Conservation (phyloP, 2,888 invertebrate species). For the Plagodis pulveraria region DNA sequence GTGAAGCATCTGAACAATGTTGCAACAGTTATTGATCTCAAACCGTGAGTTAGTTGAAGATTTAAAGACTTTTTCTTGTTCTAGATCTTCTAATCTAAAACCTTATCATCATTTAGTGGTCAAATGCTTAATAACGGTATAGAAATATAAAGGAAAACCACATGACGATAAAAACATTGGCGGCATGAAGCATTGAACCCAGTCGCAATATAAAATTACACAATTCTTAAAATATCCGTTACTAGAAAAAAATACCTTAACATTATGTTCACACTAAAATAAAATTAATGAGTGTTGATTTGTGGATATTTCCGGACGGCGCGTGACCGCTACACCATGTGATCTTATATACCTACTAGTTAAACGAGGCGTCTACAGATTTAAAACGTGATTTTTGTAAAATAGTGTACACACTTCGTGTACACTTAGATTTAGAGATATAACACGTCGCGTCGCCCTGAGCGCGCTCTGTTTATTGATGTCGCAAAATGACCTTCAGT, state of each 20-base stretch:
- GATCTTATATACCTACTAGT: slow-evolving; percentile 11
- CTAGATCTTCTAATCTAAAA: too few species aligned
- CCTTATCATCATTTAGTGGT: too few species aligned
- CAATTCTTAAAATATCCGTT: slow-evolving; percentile 11
- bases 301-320: slow-evolving; percentile 18
- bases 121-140: too few species aligned
- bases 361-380: neutral
- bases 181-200: slow-evolving; percentile 12
- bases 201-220: slow-evolving; percentile 1
- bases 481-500: slow-evolving; percentile 25
- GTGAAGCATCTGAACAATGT: too few species aligned
- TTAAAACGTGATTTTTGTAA: neutral
- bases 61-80: too few species aligned
- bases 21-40: too few species aligned
- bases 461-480: slow-evolving; percentile 13
- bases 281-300: slow-evolving; percentile 11
- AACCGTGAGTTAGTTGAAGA: too few species aligned
- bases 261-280: slow-evolving; percentile 14
- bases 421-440: too few species aligned
- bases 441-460: neutral
- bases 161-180: neutral
- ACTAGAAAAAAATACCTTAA: slow-evolving; percentile 14
- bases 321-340: slow-evolving; percentile 23
- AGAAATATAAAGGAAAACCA: neutral
- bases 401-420: neutral